phyloP scores from a whole-genome alignment of 1,140 invertebrate species.

The Diplogasteroides magnus region DNA sequence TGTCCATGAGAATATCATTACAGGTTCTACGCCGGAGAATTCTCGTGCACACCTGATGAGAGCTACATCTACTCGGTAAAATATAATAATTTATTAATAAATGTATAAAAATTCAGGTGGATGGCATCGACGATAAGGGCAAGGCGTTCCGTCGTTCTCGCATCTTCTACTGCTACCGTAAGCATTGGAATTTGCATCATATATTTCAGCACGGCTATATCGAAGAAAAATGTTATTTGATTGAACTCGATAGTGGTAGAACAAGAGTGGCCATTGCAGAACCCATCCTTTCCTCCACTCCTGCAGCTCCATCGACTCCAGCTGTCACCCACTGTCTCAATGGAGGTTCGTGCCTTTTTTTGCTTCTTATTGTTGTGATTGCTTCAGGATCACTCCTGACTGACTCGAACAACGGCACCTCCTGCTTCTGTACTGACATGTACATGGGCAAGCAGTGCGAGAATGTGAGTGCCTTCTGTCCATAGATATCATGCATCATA shows the following conservation, averaged over 20 bases:
- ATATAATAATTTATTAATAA: background rate
- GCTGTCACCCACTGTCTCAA: slow-evolving; percentile 29
- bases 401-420: slow-evolving; percentile 1
- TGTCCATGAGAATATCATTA: slow-evolving; percentile 29
- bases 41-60: slow-evolving; percentile 19
- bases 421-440: slow-evolving; percentile 36
- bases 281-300: slow-evolving; percentile 10
- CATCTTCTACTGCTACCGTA: slow-evolving; percentile 31
- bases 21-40: slow-evolving; percentile 38
- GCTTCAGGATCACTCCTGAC: slow-evolving; percentile 17
- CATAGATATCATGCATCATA: background rate
- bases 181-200: slow-evolving; percentile 11
- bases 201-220: no score
- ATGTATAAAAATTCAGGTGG: slow-evolving; percentile 24
- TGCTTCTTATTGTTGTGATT: no score
- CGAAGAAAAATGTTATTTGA: slow-evolving; percentile 6
- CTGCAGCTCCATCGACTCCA: slow-evolving; percentile 20
- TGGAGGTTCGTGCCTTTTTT: no score
- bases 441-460: slow-evolving; percentile 33
- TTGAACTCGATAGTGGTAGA: background rate
- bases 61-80: slow-evolving; percentile 23
- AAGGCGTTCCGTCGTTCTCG: slow-evolving; percentile 28
- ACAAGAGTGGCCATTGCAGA: slow-evolving; percentile 19
- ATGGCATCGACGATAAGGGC: slow-evolving; percentile 33
- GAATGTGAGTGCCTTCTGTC: slow-evolving; percentile 3